phyloP scores from a whole-genome alignment of 1,140 invertebrate species.

The Psilanteris sp. region DNA sequence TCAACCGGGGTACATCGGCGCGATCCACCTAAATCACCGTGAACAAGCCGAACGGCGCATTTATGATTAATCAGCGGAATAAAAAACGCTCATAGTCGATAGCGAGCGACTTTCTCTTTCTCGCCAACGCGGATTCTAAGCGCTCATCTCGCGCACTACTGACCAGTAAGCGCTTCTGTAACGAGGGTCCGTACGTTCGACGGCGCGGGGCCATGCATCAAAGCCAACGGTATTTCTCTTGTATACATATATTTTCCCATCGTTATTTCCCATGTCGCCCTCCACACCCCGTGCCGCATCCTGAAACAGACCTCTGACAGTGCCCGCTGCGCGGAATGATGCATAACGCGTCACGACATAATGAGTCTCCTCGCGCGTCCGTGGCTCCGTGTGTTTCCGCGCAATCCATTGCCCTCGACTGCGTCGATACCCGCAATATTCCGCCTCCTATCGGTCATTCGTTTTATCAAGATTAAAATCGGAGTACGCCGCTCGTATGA shows the following conservation, averaged over 20 bases:
- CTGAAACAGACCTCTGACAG: constrained; percentile 64
- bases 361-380: constrained; percentile 69
- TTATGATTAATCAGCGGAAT: constrained; percentile 41
- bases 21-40: constrained; percentile 37
- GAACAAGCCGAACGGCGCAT: constrained; percentile 29
- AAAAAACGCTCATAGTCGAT: constrained; percentile 18
- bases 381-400: constrained; percentile 33
- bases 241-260: constrained; percentile 71
- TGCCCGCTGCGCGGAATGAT: constrained; percentile 69
- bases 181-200: constrained; percentile 59
- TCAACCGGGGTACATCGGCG: constrained; percentile 11
- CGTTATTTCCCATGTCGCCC: constrained; percentile 67
- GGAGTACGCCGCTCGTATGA: constrained; percentile 24
- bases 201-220: constrained; percentile 63
- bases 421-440: constrained; percentile 28
- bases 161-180: constrained; percentile 66
- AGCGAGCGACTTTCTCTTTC: constrained; percentile 56
- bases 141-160: constrained; percentile 63
- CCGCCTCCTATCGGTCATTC: constrained; percentile 41
- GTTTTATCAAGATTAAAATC: constrained; percentile 57
- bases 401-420: constrained; percentile 64
- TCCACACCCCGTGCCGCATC: constrained; percentile 55
- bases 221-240: constrained; percentile 69
- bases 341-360: constrained; percentile 73
- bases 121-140: constrained; percentile 40